phyloP scores from a whole-genome alignment of 2,888 invertebrate species.

The Mactromeris polynyma region DNA sequence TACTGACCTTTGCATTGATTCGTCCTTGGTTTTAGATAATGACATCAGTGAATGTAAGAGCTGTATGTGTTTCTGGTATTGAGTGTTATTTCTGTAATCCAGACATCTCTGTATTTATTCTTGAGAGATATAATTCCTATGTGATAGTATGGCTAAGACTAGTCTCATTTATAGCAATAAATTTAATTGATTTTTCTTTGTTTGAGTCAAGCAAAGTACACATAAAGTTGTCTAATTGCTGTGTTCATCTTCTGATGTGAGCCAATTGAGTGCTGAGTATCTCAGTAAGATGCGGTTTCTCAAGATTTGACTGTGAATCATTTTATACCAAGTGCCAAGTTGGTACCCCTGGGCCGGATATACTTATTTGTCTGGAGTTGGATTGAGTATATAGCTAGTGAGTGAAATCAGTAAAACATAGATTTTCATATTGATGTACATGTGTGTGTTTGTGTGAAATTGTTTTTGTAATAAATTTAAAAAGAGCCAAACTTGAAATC shows the following conservation, averaged over 20 bases:
- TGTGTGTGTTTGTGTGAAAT: neutral
- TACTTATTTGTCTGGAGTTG: too few species aligned
- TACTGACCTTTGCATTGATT: too few species aligned
- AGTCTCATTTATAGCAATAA: neutral
- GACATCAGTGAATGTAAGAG: neutral
- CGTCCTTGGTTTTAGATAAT: neutral
- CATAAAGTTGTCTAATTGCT: too few species aligned
- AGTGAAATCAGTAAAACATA: neutral
- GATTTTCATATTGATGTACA: neutral
- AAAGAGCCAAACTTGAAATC: neutral
- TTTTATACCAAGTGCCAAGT: too few species aligned
- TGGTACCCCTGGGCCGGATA: too few species aligned
- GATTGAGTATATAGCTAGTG: too few species aligned
- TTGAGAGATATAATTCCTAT: neutral
- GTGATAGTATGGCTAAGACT: neutral
- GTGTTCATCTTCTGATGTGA: too few species aligned
- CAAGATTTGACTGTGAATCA: too few species aligned
- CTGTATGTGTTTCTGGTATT: neutral
- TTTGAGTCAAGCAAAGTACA: neutral
- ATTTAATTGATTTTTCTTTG: neutral
- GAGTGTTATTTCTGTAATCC: neutral
- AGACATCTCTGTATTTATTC: neutral
- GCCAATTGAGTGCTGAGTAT: too few species aligned
- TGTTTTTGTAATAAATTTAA: neutral
- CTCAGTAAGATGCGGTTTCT: too few species aligned